Evolutionary conservation across 2,888 invertebrate species (phyloP), one percentile per base, ranked within the genome.

Genomic region (Mimumesa dahlbomi): DNA sequence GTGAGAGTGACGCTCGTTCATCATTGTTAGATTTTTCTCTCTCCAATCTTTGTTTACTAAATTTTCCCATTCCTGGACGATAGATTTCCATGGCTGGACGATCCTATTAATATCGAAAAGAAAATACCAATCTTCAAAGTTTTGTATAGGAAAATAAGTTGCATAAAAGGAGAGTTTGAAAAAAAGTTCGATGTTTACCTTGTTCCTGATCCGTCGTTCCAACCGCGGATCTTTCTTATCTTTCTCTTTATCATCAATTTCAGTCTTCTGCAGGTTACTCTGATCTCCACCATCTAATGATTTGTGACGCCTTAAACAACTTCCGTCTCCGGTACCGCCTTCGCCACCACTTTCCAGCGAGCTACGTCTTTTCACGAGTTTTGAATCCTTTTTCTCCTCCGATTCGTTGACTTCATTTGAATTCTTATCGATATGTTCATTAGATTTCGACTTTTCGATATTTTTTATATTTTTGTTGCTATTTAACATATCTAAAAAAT

Each of bases 41-140:
- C 64, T 89, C 89, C 36, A 89, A 68, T n/a, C 89, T 91, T 79
- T 94, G 93, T 86, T 93, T 94, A 82, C 94, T 93, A 86, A 94
- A 94, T 82, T 93, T 93, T n/a, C 95, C 93, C 95, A 95, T 96
- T 18, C 96, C 96, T 0, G 97, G 97, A 79, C 97, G 94, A 89
- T 97, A 97, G 78, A 97, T 95, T 68, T 95, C 95, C 87, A 97
- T 93, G 42, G 96, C 95, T 19, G 97, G 97, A 40, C 97, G 94
- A 90, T 97, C 97, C 94, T 95, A 68, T 36, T 48, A 46, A 50
- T 1, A 49, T 53, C 19, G 13, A 0, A 25, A n/a, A n/a, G 16
- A 16, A 43, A 40, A 22, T 25, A 16, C 2, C 13, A 13, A 5
- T 25, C 14, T 50, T 43, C 4, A 25, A 25, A 25, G 3, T 25